phyloP scores from a whole-genome alignment of 1,140 invertebrate species.

The Tetramorium parvispinum region DNA sequence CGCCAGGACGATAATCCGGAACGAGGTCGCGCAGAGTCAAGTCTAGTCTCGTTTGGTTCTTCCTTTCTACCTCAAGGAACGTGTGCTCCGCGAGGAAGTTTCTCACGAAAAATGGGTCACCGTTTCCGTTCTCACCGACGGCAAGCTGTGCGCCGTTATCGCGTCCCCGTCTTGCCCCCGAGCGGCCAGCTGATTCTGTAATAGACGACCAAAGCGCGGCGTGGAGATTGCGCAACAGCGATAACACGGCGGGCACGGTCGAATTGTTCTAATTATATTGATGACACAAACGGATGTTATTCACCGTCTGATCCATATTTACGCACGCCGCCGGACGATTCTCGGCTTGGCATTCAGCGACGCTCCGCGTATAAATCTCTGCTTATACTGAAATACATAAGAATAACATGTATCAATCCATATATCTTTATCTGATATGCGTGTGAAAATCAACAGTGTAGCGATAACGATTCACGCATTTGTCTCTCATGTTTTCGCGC shows the following conservation, averaged over 20 bases:
- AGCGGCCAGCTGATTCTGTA: neutral
- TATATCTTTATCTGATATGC: neutral
- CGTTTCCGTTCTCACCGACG: neutral
- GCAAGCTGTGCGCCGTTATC: neutral
- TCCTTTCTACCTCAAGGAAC: too few relatives aligned
- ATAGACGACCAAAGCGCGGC: neutral
- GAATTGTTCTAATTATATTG: conserved; percentile 41
- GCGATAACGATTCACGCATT: neutral
- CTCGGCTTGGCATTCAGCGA: neutral
- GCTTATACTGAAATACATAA: neutral
- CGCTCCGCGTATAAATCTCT: neutral
- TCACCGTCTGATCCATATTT: conserved; percentile 22
- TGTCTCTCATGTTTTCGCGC: neutral
- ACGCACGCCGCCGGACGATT: neutral
- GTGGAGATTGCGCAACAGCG: conserved; percentile 29
- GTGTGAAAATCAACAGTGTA: neutral
- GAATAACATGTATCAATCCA: neutral
- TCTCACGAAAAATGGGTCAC: neutral
- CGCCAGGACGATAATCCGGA: neutral
- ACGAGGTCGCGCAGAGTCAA: neutral
- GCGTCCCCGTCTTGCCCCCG: neutral
- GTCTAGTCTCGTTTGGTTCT: neutral
- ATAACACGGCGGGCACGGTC: conserved; percentile 17
- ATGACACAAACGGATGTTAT: conserved; percentile 8
- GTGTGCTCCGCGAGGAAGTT: neutral